These are phyloP conservation scores for Lumbricus terrestris DNA, from an alignment of 2,888 invertebrate species.

Conservation along the genomic window DNA sequence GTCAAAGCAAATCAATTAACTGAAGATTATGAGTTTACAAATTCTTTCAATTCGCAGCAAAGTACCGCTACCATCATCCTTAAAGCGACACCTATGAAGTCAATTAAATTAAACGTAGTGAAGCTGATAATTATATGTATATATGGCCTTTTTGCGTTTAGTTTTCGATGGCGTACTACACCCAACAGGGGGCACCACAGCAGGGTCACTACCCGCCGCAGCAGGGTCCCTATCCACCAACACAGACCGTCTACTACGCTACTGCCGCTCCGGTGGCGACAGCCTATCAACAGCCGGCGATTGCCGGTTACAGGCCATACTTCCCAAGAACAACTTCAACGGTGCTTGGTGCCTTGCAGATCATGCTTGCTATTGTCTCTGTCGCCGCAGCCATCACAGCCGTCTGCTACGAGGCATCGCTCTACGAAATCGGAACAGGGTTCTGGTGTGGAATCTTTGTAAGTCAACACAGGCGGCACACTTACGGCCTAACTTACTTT, in stretches of 20 bases:
- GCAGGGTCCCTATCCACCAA: neutral
- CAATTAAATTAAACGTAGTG: too few species aligned
- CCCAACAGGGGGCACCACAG: neutral
- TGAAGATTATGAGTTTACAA: too few species aligned
- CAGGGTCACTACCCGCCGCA: neutral
- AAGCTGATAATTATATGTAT: too few species aligned
- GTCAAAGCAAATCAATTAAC: too few species aligned
- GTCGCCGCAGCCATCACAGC: neutral
- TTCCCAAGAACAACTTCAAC: neutral
- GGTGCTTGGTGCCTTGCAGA: neutral
- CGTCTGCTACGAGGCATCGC: neutral
- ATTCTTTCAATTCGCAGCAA: too few species aligned
- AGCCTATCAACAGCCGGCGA: neutral
- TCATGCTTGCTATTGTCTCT: neutral
- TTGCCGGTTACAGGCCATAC: neutral
- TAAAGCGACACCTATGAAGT: too few species aligned
- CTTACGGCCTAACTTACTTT: too few species aligned
- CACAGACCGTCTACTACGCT: neutral
- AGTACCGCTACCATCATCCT: too few species aligned
- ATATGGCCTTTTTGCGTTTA: neutral
- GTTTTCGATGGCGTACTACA: neutral
- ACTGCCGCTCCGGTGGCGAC: neutral
- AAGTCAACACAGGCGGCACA: too few species aligned
- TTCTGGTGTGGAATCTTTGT: constrained; percentile 11
- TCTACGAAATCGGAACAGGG: neutral